These are phyloP conservation scores for Sorex fumeus DNA, from an alignment of 2,113 vertebrate genomes.

Conservation along the genomic window DNA sequence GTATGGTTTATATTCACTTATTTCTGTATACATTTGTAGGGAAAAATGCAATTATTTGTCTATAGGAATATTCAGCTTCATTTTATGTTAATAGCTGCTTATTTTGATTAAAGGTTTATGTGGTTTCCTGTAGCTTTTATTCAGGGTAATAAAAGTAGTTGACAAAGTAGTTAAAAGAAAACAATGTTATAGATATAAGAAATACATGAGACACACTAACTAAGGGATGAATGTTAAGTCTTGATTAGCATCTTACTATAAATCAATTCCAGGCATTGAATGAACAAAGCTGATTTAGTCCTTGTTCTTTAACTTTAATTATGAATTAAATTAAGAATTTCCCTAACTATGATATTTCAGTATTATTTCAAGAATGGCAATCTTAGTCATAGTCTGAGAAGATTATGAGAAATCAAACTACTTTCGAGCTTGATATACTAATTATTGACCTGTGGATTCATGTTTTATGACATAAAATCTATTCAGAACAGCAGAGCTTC, in stretches of 20 bases:
- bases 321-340: background rate
- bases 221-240: background rate
- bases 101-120: slow-evolving; percentile 10
- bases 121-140: slow-evolving; percentile 46
- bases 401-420: background rate
- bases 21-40: background rate
- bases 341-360: background rate
- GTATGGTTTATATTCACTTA: slow-evolving; percentile 43
- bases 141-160: background rate
- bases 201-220: slow-evolving; percentile 1
- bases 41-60: background rate
- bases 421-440: background rate
- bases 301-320: background rate
- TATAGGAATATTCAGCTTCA: slow-evolving; percentile 66
- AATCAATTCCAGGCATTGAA: background rate
- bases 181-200: background rate
- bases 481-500: background rate
- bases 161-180: slow-evolving; percentile 56
- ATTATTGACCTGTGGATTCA: background rate
- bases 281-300: background rate
- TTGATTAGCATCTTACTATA: background rate
- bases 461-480: accelerated
- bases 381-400: background rate
- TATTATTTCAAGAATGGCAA: background rate
- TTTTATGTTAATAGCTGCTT: slow-evolving; percentile 44